Conservation (phyloP, 2,888 invertebrate species). For the Abrostola tripartita region DNA sequence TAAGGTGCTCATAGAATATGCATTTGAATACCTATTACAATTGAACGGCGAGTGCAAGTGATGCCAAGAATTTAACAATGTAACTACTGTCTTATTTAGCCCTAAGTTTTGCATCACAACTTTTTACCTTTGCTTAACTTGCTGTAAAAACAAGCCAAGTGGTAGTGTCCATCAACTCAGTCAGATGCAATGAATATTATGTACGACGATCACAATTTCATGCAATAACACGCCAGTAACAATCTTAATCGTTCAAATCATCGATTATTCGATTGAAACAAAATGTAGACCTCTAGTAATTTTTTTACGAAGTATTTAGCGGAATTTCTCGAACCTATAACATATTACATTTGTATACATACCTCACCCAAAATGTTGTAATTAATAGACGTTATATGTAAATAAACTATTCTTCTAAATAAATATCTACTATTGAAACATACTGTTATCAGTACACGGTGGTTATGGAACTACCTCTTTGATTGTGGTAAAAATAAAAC, state of each 20-base stretch:
- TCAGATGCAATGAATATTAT: too few relatives aligned
- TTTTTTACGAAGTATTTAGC: too few relatives aligned
- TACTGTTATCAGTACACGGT: neutral
- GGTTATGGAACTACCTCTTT: neutral
- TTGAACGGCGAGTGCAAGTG: neutral
- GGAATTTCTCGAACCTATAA: too few relatives aligned
- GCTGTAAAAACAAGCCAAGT: neutral
- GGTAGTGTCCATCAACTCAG: too few relatives aligned
- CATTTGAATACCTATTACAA: neutral
- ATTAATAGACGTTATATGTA: neutral
- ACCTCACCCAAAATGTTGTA: too few relatives aligned
- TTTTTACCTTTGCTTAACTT: neutral
- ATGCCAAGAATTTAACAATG: constrained; percentile 5
- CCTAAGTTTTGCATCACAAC: neutral
- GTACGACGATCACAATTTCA: too few relatives aligned
- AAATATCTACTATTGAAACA: neutral
- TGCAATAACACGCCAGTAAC: too few relatives aligned
- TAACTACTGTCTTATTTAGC: neutral
- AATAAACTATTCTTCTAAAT: neutral
- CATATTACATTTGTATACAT: too few relatives aligned
- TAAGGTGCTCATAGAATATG: neutral
- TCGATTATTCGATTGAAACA: too few relatives aligned
- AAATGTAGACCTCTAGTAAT: too few relatives aligned
- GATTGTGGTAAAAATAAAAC: constrained; percentile 8
- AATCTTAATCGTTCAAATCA: too few relatives aligned